Base-by-base conservation (phyloP, 2,113 vertebrate species). In the Alethe diademata region DNA sequence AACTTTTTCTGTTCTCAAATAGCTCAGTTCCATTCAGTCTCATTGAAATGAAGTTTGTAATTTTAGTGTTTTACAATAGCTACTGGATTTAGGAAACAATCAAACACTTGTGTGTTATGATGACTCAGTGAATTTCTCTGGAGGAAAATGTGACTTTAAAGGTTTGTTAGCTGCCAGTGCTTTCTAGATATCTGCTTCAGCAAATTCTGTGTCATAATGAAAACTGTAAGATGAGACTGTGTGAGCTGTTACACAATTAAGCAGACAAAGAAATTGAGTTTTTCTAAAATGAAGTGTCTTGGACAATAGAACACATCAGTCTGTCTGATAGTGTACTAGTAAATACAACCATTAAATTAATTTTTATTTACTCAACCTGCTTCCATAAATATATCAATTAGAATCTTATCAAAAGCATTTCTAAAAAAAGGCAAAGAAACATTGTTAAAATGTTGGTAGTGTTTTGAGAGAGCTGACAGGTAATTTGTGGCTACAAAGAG, bases 61-160 rank as follows among this genome's bases (percentile, higher is more conserved):
- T 92, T 96, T 95, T 66, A 85, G 9, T 94, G 33, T 58, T 96
- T 97, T 85, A 82, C 11, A 67, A 48, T 78, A 92, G 29, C 7
- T 89, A 13, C 6, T 65, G 19, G 9, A 11, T 91, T 72, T 66
- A 64, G 64, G 19, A 90, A 95, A 66, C 96, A 95, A 94, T 89
- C 24, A 81, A 15, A 45, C 3, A 79, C 18, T 90, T 97, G 45
- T 94, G 86, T 90, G 85, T 86, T 91, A 80, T 83, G 64, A 90
- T 25, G n/a, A 95, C 29, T 96, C 76, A 82, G 33, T 82, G 54
- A 87, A 94, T 97, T 95, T 92, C 70, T 96, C 29, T 50, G 70
- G 69, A 94, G 73, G 83, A 90, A 95, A 95, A 65, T 42, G 18
- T 92, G 45, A 80, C 33, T 97, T 89, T 73, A 94, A 92, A 95